A percentile compares a stretch with the other conserved stretches of the same genome.
phyloP scores from a whole-genome alignment of 2,888 invertebrate genomes.

The Mechanitis mazaeus region DNA sequence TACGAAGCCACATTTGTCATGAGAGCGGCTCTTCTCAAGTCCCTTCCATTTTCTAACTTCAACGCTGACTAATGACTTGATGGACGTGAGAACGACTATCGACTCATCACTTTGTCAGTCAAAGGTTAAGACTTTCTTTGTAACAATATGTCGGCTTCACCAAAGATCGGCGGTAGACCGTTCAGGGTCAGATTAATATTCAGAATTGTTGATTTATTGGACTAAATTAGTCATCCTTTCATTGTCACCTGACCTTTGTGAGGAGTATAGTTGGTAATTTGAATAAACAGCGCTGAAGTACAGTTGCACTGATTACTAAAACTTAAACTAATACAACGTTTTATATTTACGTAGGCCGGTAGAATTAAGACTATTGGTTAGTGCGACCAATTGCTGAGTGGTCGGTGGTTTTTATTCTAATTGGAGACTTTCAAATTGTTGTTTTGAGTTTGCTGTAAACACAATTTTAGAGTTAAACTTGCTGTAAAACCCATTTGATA shows the following conservation, averaged over 20 bases:
- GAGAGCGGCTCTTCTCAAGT: conserved; percentile 30
- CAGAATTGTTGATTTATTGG: too few relatives aligned
- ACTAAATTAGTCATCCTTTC: too few relatives aligned
- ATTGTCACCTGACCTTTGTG: too few relatives aligned
- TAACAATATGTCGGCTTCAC: conserved; percentile 58
- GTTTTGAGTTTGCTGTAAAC: background rate
- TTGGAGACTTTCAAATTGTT: background rate
- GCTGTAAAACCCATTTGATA: too few relatives aligned
- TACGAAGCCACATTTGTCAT: conserved; percentile 58
- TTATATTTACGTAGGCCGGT: too few relatives aligned
- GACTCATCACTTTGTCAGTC: conserved; percentile 58
- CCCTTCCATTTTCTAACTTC: conserved; percentile 36
- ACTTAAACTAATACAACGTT: too few relatives aligned
- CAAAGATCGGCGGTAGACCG: conserved; percentile 40
- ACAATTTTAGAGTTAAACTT: too few relatives aligned
- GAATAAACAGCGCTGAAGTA: too few relatives aligned
- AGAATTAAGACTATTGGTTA: too few relatives aligned
- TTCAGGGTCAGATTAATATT: conserved; percentile 11
- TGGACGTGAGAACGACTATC: conserved; percentile 65
- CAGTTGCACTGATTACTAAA: too few relatives aligned
- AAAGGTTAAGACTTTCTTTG: conserved; percentile 48
- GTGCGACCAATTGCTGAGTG: background rate
- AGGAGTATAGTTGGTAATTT: too few relatives aligned
- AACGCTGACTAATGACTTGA: conserved; percentile 66
- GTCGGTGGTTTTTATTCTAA: too few relatives aligned